phyloP scores from a whole-genome alignment of 35 echinoderm and acorn worm species.

The Apostichopus californicus region DNA sequence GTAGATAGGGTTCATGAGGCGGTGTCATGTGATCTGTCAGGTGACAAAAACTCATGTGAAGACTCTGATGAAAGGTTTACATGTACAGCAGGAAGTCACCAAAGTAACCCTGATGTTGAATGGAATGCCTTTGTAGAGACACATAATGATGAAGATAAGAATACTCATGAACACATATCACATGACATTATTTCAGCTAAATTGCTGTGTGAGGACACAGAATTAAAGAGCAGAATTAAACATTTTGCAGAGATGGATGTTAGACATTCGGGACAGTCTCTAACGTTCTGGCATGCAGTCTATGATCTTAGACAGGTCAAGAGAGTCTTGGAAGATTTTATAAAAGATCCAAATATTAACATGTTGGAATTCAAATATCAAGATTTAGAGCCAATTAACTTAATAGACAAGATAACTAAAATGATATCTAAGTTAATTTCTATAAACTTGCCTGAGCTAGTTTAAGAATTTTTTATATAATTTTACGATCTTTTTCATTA shows the following conservation, averaged over 20 bases:
- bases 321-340: constrained; percentile 36
- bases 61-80: background rate
- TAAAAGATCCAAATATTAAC: constrained; percentile 54
- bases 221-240: background rate
- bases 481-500: too few species aligned
- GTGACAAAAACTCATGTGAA: too few species aligned
- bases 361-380: constrained; percentile 34
- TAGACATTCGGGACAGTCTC: background rate
- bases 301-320: constrained; percentile 59
- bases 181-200: background rate
- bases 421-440: too few species aligned
- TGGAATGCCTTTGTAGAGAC: background rate
- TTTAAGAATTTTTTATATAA: too few species aligned
- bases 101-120: background rate
- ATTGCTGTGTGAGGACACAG: background rate
- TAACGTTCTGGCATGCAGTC: constrained; percentile 40
- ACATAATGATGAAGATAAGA: background rate
- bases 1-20: background rate
- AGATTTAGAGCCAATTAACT: background rate
- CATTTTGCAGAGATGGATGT: background rate
- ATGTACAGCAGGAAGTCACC: background rate
- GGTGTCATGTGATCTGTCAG: background rate
- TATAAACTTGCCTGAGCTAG: too few species aligned
- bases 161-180: background rate
- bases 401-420: background rate